These are phyloP conservation scores for Drosophila bocqueti DNA, from an alignment of 1,140 invertebrate genomes.

Conservation along the genomic window DNA sequence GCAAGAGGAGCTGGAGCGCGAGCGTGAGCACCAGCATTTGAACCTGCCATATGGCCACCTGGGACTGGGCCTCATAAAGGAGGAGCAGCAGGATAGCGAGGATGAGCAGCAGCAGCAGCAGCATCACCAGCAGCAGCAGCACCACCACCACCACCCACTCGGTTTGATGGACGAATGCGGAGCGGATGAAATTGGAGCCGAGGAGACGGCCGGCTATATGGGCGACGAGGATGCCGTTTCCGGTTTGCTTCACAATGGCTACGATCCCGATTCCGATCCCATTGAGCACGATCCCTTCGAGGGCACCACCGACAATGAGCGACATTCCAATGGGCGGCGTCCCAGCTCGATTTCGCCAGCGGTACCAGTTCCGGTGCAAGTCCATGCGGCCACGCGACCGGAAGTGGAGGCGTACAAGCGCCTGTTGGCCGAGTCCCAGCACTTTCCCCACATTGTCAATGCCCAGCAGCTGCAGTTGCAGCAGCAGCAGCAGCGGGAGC, in stretches of 20 bases:
- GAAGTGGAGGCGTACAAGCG: constrained; percentile 70
- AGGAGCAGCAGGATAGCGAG: constrained; percentile 67
- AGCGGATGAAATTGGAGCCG: constrained; percentile 68
- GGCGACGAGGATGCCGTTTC: constrained; percentile 69
- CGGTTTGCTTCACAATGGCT: constrained; percentile 64
- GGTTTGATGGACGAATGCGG: constrained; percentile 42
- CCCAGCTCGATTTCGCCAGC: constrained; percentile 25
- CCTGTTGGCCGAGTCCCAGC: constrained; percentile 60
- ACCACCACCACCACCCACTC: constrained; percentile 9
- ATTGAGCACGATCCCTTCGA: constrained; percentile 42
- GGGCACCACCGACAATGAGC: constrained; percentile 52
- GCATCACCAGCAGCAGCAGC: constrained; percentile 6
- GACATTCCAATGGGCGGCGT: constrained; percentile 35
- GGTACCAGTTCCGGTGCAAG: constrained; percentile 23
- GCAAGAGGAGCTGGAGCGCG: constrained; percentile 35
- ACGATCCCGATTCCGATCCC: constrained; percentile 50
- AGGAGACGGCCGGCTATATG: constrained; percentile 71
- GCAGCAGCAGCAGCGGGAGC: constrained; percentile 30
- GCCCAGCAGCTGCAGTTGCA: constrained; percentile 68
- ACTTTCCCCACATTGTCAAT: constrained; percentile 73
- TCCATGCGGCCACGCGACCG: constrained; percentile 49
- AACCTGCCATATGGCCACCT: constrained; percentile 56
- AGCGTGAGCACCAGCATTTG: constrained; percentile 50
- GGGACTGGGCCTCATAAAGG: constrained; percentile 60
- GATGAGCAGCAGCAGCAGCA: constrained; percentile 58